Evolutionary conservation across 1,140 invertebrate species (phyloP).

Genomic region (Heliconius melpomene): DNA sequence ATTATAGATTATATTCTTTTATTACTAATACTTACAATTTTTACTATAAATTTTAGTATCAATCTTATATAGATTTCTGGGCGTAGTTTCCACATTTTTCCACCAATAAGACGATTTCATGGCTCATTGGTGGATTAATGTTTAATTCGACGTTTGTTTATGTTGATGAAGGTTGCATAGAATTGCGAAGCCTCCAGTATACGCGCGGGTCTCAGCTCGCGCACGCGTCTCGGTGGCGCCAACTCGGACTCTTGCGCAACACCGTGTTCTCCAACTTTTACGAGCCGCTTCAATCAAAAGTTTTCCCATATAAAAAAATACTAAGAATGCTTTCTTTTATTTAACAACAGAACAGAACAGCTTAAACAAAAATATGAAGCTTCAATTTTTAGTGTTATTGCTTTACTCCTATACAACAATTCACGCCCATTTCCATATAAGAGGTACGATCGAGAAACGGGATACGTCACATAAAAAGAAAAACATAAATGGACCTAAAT

Average conservation of each 20-base stretch:
- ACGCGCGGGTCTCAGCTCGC: constrained; percentile 72
- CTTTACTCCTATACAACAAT: constrained; percentile 60
- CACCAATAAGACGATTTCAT: constrained; percentile 39
- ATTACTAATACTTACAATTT: not conserved
- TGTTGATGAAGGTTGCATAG: constrained; percentile 76
- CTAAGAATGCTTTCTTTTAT: constrained; percentile 57
- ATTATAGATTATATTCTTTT: not conserved
- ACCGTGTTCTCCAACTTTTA: constrained; percentile 57
- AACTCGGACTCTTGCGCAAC: constrained; percentile 66
- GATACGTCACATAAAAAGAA: constrained; percentile 66
- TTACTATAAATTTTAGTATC: constrained; percentile 1
- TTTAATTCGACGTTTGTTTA: constrained; percentile 75
- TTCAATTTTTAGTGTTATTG: constrained; percentile 66
- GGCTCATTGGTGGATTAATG: constrained; percentile 54
- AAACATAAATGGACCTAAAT: constrained; percentile 71
- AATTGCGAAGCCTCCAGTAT: constrained; percentile 77
- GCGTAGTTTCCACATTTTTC: constrained; percentile 28
- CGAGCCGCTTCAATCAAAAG: constrained; percentile 61
- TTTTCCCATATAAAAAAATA: constrained; percentile 47
- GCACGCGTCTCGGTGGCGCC: constrained; percentile 78
- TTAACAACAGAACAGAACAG: constrained; percentile 38
- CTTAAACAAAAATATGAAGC: constrained; percentile 64
- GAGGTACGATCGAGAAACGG: constrained; percentile 61
- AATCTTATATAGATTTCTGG: constrained; percentile 3
- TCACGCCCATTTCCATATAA: constrained; percentile 58